Conservation (phyloP, 1,140 invertebrate genomes). For the Cryptotermes secundus region DNA sequence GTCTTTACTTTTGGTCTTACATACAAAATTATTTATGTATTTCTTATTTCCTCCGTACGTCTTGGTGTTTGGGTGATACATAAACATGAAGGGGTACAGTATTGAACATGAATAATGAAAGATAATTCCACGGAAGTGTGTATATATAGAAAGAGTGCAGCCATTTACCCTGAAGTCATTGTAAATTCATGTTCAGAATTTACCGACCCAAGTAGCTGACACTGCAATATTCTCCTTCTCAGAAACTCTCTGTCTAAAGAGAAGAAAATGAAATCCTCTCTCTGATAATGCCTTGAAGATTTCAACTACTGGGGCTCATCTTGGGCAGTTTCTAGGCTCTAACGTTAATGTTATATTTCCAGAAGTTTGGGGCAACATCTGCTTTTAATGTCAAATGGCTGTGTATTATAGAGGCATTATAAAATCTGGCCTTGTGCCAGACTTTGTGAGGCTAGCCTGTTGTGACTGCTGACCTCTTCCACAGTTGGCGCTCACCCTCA, state of each 20-base stretch:
- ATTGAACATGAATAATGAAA: no score
- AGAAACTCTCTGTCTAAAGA: background rate
- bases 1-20: no score
- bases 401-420: background rate
- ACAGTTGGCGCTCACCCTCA: background rate
- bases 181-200: background rate
- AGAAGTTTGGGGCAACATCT: background rate
- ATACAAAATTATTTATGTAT: no score
- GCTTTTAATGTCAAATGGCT: slow-evolving; percentile 5
- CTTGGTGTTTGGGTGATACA: no score
- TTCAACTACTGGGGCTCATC: background rate
- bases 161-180: background rate
- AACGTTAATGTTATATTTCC: background rate
- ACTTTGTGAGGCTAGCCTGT: background rate
- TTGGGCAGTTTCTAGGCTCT: background rate
- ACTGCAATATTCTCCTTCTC: no score
- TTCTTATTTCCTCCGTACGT: no score
- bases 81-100: no score
- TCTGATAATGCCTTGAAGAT: background rate
- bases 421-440: background rate
- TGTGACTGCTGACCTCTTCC: background rate
- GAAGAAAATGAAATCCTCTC: background rate
- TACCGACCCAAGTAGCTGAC: no score
- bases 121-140: no score
- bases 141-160: no score